Base-by-base conservation (phyloP, 2,888 invertebrate species). In the Eupelmus urozonus region DNA sequence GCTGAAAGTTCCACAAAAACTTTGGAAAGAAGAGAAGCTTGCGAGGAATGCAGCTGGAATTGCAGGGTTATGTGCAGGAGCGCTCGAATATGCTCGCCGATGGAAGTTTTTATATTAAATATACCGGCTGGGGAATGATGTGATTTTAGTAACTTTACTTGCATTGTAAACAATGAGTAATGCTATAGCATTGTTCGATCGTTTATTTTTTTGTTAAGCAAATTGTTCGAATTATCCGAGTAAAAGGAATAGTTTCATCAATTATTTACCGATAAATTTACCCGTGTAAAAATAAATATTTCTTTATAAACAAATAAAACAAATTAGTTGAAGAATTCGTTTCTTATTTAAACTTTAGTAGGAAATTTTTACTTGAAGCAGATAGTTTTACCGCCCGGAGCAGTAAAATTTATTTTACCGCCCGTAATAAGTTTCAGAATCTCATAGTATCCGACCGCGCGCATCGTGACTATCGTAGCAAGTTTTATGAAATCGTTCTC, bases 51-150 rank as follows among this genome's bases (percentile, higher is more conserved):
- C 18, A 7, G 34, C 4, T 25, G 55, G 11, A 45, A 5, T 5
- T n/a, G 63, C 25, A 1, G 45, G 40, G 3, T 7, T 20, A 45
- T 13, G n/a, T 27, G 62, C 23, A 2, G 40, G 29, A 7, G 27
- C 18, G 9, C n/a, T 1, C 1, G 51, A 7, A 51, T 20, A 27
- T 42, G 40, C 67, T 40, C 7, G 67, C 40, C 20, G 53, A 53
- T 53, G 51, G n/a, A 29, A 66, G 29, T 34, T 53, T 53, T 53
- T 53, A 66, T 55, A 25, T 55, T 42, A 67, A 55, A 55, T 66
- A 29, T 53, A 34, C 18, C 53, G n/a, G 23, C 5, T 63, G 23
- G 42, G 45, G 42, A 45, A 63, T 63, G 20, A 18, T 16, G 2
- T 45, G 45, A 16, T 63, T 63, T 23, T 1, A 16, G 2, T 45